phyloP scores from a whole-genome alignment of 1,140 invertebrate genomes.

The Drosophila willistoni region DNA sequence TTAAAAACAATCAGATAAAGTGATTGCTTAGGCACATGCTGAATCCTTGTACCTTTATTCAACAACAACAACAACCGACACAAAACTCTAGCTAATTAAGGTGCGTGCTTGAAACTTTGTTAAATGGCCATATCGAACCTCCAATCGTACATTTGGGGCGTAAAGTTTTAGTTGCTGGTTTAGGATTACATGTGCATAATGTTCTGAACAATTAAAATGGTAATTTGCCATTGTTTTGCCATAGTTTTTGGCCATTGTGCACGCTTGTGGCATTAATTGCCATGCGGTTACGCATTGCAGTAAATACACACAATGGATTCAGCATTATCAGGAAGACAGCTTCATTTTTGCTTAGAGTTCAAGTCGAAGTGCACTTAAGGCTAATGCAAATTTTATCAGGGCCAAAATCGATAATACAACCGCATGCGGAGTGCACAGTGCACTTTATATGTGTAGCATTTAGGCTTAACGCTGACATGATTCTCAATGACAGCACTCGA shows the following conservation, averaged over 20 bases:
- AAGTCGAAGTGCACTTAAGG: slow-evolving; percentile 59
- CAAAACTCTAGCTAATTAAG: slow-evolving; percentile 2
- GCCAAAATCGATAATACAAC: slow-evolving; percentile 59
- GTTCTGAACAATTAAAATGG: slow-evolving; percentile 40
- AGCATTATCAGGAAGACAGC: slow-evolving; percentile 8
- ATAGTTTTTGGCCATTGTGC: slow-evolving; percentile 41
- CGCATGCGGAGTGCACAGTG: slow-evolving; percentile 44
- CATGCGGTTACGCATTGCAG: slow-evolving; percentile 19
- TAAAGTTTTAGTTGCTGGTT: slow-evolving; percentile 14
- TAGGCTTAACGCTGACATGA: slow-evolving; percentile 64
- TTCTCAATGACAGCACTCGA: slow-evolving; percentile 37
- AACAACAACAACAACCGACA: neutral
- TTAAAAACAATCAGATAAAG: too few relatives aligned
- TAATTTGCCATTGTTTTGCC: slow-evolving; percentile 46
- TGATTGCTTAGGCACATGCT: too few relatives aligned
- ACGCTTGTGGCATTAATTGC: slow-evolving; percentile 20
- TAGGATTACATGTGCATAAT: slow-evolving; percentile 1
- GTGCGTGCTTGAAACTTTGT: slow-evolving; percentile 3
- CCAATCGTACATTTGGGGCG: slow-evolving; percentile 24
- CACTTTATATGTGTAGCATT: slow-evolving; percentile 53
- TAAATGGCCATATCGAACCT: neutral
- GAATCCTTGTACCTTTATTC: too few relatives aligned
- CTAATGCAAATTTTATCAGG: slow-evolving; percentile 57
- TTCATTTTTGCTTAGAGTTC: slow-evolving; percentile 12
- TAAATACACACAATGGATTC: slow-evolving; percentile 35